Percentiles rank a stretch among this genome's conserved stretches.
Evolutionary conservation across 2,888 invertebrate species (phyloP).

Genomic region (Eurytoma californica): DNA sequence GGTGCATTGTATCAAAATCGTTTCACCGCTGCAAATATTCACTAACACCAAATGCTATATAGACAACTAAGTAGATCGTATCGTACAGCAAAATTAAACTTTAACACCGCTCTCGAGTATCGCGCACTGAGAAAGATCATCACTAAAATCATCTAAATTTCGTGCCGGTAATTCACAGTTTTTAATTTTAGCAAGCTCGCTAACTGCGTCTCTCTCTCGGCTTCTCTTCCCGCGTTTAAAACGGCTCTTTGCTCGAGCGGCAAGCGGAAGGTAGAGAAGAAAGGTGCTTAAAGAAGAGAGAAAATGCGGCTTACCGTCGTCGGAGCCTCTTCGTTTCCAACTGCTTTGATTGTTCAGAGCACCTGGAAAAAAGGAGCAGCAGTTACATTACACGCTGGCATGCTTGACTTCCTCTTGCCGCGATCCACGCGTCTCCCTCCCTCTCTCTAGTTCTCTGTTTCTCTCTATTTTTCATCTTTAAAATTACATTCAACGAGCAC

Average conservation of each 20-base stretch:
- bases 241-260: neutral
- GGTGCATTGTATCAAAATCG: neutral
- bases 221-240: neutral
- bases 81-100: too few relatives aligned
- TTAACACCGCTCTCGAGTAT: too few relatives aligned
- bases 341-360: constrained; percentile 32
- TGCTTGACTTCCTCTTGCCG: neutral
- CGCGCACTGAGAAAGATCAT: neutral
- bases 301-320: constrained; percentile 54
- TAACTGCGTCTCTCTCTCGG: neutral
- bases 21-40: too few relatives aligned
- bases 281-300: constrained; percentile 11
- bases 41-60: too few relatives aligned
- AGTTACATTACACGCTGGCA: neutral
- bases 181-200: neutral
- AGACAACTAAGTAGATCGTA: too few relatives aligned
- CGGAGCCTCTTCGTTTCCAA: constrained; percentile 57
- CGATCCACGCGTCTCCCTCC: neutral
- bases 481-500: neutral
- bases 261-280: neutral
- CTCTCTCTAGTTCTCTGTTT: neutral
- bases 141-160: constrained; percentile 15
- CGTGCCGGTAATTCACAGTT: constrained; percentile 7
- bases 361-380: constrained; percentile 41
- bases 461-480: neutral